Conservation (phyloP, 2,888 invertebrate genomes). For the Metellina segmentata region DNA sequence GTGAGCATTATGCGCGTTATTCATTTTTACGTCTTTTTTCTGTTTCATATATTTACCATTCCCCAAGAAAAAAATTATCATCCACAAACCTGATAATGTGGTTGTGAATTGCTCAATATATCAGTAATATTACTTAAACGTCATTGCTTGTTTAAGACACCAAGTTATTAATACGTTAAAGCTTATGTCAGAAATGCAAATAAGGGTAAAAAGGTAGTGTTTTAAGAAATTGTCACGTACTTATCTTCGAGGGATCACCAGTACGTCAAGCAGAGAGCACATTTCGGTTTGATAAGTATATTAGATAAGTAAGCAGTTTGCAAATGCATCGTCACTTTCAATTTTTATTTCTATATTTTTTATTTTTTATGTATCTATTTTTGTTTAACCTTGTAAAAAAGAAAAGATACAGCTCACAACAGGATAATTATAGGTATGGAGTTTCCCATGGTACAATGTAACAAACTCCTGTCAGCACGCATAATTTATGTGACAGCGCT, state of each 20-base stretch:
- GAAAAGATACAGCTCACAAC: neutral
- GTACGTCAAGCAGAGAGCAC: conserved; percentile 8
- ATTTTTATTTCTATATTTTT: neutral
- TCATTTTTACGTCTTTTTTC: too few species aligned
- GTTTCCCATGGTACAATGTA: neutral
- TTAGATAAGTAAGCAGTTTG: neutral
- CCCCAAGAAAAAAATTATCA: neutral
- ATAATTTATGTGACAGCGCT: neutral
- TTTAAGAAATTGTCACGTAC: conserved; percentile 36
- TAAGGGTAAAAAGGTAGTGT: conserved; percentile 19
- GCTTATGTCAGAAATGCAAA: conserved; percentile 37
- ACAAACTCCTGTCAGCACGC: neutral
- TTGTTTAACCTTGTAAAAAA: neutral
- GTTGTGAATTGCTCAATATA: neutral
- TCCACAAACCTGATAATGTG: neutral
- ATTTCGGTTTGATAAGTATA: conserved; percentile 39
- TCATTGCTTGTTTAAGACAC: neutral
- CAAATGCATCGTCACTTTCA: neutral
- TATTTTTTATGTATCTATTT: neutral
- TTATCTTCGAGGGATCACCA: conserved; percentile 34
- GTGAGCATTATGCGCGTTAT: too few species aligned
- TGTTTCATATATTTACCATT: neutral
- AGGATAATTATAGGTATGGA: neutral
- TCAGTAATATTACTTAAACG: neutral
- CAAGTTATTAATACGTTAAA: conserved; percentile 32